Base-by-base conservation (phyloP, 2,113 vertebrate species). In the Poeciliopsis prolifica region DNA sequence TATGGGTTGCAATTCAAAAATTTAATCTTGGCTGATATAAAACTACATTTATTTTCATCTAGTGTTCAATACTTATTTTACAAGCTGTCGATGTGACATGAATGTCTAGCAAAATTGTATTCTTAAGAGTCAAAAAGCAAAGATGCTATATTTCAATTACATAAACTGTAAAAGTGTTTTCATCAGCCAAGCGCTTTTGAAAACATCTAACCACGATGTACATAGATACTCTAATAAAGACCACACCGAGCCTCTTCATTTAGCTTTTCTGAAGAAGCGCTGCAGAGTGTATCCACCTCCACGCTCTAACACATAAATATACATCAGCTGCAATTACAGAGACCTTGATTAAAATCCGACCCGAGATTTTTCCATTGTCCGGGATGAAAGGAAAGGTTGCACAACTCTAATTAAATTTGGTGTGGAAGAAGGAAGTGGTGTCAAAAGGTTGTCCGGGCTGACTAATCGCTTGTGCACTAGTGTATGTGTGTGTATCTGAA, bases 381-480 rank as follows among this genome's bases (percentile, higher is more conserved):
- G 4, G 28, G 30, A 85, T 74, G 82, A 89, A 89, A 92, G 78
- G 63, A 90, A 90, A 91, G 89, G 86, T 91, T 89, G 83, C 84
- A 80, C 72, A 78, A 84, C 84, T 81, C 91, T 91, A 92, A 92
- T 94, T 92, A 91, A 76, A 91, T 92, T 92, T 85, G 81, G 80
- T 67, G 73, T 70, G 71, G 74, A 81, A 82, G 85, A 78, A 85
- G 89, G 87, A 84, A 83, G 81, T 83, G 77, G 73, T 91, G 86
- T 64, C 83, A 51, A 84, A 58, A 80, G 87, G 91, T 90, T 90
- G 89, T 86, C 90, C 51, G 71, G 89, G 80, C 88, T 88, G 88
- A 88, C 84, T 84, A 85, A 88, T 83, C 64, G 58, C 40, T 24
- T 72, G 81, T 78, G 79, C 30, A 69, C 30, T 67, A 61, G 60